phyloP scores from a whole-genome alignment of 2,888 invertebrate species.

The Octonoba sinensis region DNA sequence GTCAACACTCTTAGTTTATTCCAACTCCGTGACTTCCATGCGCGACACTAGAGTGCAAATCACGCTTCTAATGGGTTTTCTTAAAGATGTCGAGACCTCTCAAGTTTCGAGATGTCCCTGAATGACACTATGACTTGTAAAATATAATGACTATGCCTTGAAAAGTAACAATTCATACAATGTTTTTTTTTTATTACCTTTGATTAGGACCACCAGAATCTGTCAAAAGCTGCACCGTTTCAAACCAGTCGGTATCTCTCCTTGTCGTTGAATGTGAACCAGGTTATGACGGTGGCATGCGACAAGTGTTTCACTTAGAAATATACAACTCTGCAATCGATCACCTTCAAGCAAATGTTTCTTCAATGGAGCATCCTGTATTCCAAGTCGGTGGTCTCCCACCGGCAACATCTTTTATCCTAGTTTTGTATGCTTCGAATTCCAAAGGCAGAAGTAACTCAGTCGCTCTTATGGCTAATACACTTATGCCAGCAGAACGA shows the following conservation, averaged over 20 bases:
- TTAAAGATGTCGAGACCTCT: too few species aligned
- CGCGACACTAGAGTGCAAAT: too few species aligned
- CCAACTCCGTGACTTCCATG: too few species aligned
- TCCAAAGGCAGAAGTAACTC: constrained; percentile 87
- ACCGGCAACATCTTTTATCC: constrained; percentile 82
- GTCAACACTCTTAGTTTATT: too few species aligned
- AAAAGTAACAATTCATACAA: too few species aligned
- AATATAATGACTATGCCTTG: too few species aligned
- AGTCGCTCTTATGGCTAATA: constrained; percentile 82
- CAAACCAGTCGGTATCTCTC: constrained; percentile 87
- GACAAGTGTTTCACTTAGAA: constrained; percentile 87
- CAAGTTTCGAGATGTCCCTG: too few species aligned
- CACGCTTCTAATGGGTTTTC: too few species aligned
- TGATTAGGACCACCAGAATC: constrained; percentile 89
- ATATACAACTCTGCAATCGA: constrained; percentile 77
- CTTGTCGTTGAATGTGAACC: constrained; percentile 86
- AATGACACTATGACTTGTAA: too few species aligned
- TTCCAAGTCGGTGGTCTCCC: constrained; percentile 82
- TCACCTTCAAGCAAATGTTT: constrained; percentile 82
- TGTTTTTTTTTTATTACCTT: too few species aligned
- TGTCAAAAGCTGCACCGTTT: constrained; percentile 89
- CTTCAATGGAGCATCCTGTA: constrained; percentile 77
- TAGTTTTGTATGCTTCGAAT: constrained; percentile 84
- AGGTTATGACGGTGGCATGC: constrained; percentile 90
- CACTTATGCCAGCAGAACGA: constrained; percentile 70